Conservation (phyloP, 2,888 invertebrate species). For the Atrina japonica region DNA sequence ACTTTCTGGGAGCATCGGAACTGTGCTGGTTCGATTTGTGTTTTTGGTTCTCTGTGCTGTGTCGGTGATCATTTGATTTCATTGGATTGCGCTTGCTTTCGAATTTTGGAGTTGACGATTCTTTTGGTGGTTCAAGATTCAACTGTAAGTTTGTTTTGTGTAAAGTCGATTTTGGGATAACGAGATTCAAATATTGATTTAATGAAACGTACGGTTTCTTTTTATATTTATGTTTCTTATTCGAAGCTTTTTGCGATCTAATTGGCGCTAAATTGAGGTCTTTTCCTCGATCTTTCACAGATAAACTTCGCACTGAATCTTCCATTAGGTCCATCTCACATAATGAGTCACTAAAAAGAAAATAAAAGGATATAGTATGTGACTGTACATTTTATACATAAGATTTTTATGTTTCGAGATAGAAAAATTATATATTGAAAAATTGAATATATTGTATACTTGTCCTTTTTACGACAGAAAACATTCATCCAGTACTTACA, state of each 20-base stretch:
- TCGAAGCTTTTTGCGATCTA: background rate
- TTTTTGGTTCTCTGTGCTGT: constrained; percentile 19
- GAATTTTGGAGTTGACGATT: constrained; percentile 32
- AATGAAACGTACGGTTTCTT: constrained; percentile 17
- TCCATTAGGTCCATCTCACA: background rate
- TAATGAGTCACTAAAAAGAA: too few relatives aligned
- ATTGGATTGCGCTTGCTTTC: constrained; percentile 30
- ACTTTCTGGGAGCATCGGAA: background rate
- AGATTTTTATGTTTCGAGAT: too few relatives aligned
- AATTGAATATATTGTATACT: too few relatives aligned
- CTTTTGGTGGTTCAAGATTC: constrained; percentile 30
- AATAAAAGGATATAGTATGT: too few relatives aligned
- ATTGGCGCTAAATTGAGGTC: constrained; percentile 35
- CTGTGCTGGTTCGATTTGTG: background rate
- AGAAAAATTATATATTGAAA: too few relatives aligned
- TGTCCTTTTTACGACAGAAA: too few relatives aligned
- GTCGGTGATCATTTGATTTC: background rate
- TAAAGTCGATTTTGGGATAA: constrained; percentile 36
- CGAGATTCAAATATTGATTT: constrained; percentile 32
- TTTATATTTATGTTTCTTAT: background rate
- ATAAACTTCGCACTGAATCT: constrained; percentile 6
- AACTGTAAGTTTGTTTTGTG: constrained; percentile 23
- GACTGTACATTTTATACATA: too few relatives aligned
- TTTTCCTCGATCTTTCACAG: constrained; percentile 32
- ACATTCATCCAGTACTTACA: too few relatives aligned